Percentiles rank a stretch among this genome's conserved stretches.
Conservation (phyloP, 1,140 invertebrate species). For the Aphelenchoides fujianensis region DNA sequence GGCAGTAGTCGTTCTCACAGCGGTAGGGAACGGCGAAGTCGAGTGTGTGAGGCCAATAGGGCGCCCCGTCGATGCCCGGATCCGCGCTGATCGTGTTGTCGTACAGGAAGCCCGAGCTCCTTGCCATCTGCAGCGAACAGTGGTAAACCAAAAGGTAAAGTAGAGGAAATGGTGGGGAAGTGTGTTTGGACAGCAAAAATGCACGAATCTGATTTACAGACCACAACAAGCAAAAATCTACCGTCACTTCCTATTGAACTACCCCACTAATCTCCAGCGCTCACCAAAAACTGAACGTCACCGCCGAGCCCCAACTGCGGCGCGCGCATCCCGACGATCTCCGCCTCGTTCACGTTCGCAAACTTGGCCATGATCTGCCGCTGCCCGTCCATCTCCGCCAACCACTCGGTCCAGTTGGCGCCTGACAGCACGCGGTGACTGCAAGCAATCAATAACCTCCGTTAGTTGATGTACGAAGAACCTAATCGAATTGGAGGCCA, state of each 20-base stretch:
- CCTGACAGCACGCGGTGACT: slow-evolving; percentile 70
- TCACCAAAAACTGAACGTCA: slow-evolving; percentile 45
- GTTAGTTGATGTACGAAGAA: background rate
- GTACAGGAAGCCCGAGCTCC: slow-evolving; percentile 40
- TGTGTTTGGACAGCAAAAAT: no score
- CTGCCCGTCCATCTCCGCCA: slow-evolving; percentile 49
- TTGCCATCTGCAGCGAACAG: slow-evolving; percentile 44
- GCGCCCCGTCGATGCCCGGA: slow-evolving; percentile 22
- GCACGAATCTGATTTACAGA: no score
- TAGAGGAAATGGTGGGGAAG: no score
- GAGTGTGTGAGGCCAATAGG: slow-evolving; percentile 54
- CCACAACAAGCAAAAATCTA: no score
- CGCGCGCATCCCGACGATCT: slow-evolving; percentile 50
- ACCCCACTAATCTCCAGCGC: no score
- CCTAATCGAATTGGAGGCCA: slow-evolving; percentile 88
- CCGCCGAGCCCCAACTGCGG: slow-evolving; percentile 43
- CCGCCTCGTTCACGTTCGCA: slow-evolving; percentile 39
- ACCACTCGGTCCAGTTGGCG: slow-evolving; percentile 33
- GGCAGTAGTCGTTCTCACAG: slow-evolving; percentile 41
- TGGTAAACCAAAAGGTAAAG: no score
- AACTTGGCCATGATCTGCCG: slow-evolving; percentile 42
- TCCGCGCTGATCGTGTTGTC: slow-evolving; percentile 32
- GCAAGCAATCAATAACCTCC: background rate
- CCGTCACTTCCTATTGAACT: no score
- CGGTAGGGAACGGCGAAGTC: slow-evolving; percentile 38